A percentile compares a stretch with the other conserved stretches of the same genome.
Evolutionary conservation across 1,140 invertebrate species (phyloP).

Genomic region (Drosophila tropicalis): DNA sequence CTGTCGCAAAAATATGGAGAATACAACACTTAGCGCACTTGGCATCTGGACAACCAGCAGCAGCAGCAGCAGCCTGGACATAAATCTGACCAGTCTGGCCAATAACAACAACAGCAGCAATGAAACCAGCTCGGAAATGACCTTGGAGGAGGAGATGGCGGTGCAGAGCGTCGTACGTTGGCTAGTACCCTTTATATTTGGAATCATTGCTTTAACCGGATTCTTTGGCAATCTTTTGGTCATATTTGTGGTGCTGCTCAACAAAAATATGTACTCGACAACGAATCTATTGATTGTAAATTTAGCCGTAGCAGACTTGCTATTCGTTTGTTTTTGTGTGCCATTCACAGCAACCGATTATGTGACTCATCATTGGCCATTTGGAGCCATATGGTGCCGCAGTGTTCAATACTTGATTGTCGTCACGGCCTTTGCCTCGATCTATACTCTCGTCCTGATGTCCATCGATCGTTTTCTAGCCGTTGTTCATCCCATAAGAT

Average conservation of each 20-base stretch:
- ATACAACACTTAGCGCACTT: constrained; percentile 14
- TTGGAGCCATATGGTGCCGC: constrained; percentile 95
- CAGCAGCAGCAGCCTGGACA: not conserved
- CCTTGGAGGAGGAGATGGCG: constrained; percentile 45
- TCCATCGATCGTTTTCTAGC: constrained; percentile 97
- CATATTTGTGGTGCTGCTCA: constrained; percentile 91
- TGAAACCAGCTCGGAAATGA: constrained; percentile 8
- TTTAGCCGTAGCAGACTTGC: constrained; percentile 93
- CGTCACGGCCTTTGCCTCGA: constrained; percentile 96
- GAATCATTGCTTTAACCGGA: constrained; percentile 93
- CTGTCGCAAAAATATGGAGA: constrained; percentile 42
- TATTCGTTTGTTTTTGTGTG: constrained; percentile 97
- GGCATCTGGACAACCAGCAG: constrained; percentile 4
- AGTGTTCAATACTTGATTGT: constrained; percentile 90
- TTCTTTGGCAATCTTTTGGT: constrained; percentile 95
- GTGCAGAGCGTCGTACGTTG: constrained; percentile 52
- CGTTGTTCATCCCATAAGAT: constrained; percentile 95
- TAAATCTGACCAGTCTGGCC: not conserved
- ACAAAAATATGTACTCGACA: constrained; percentile 95
- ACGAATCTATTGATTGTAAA: constrained; percentile 96
- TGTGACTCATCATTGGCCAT: constrained; percentile 93
- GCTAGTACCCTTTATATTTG: constrained; percentile 93
- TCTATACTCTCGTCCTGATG: constrained; percentile 98
- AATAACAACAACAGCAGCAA: constrained; percentile 27
- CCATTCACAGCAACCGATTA: constrained; percentile 95